Evolutionary conservation across 2,888 invertebrate genomes (phyloP).

Genomic region (Brachyopa scutellaris): DNA sequence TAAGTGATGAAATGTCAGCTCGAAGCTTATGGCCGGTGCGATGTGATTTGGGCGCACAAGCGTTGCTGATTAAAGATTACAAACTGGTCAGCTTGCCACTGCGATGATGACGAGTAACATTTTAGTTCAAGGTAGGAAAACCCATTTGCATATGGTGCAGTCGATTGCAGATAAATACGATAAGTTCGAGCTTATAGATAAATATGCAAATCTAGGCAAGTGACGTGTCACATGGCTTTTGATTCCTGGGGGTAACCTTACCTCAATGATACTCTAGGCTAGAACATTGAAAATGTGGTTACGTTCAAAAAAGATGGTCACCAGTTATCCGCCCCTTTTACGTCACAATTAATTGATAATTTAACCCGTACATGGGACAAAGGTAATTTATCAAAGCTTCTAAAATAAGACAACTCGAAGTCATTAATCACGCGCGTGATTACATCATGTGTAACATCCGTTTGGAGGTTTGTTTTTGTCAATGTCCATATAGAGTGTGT

Average conservation of each 20-base stretch:
- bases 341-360: constrained; percentile 24
- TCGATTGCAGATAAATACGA: not conserved
- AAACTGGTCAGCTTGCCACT: constrained; percentile 11
- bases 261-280: constrained; percentile 27
- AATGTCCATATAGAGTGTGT: not conserved
- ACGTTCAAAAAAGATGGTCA: not conserved
- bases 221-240: constrained; percentile 19
- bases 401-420: constrained; percentile 4
- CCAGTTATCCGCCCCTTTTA: not conserved
- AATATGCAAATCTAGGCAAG: not conserved
- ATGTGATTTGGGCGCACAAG: constrained; percentile 27
- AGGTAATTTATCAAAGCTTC: not conserved
- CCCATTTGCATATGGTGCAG: constrained; percentile 31
- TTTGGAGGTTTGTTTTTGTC: constrained; percentile 11
- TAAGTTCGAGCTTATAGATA: constrained; percentile 1
- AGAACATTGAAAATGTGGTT: constrained; percentile 13
- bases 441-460: constrained; percentile 47
- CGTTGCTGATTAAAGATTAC: no score
- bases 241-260: constrained; percentile 27
- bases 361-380: constrained; percentile 10
- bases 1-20: constrained; percentile 48
- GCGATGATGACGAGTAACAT: constrained; percentile 19
- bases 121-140: constrained; percentile 56
- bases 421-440: constrained; percentile 21
- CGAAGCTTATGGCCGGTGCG: constrained; percentile 7